Percentiles rank a stretch among this genome's conserved stretches.
These are phyloP conservation scores for Spodoptera litura DNA, from an alignment of 1,140 invertebrate genomes.

Conservation along the genomic window DNA sequence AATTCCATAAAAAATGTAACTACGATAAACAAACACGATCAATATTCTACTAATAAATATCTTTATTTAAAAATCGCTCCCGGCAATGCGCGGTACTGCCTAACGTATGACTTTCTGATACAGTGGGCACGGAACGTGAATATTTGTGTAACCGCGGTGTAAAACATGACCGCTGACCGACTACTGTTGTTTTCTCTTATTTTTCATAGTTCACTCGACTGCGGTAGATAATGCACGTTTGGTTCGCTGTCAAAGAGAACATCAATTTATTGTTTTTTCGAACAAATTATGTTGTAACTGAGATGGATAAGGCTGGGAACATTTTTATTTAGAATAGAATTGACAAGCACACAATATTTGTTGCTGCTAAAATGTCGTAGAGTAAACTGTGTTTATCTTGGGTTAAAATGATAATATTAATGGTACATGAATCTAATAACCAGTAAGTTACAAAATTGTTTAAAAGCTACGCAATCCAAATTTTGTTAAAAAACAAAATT, in stretches of 20 bases:
- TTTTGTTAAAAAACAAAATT: too few species aligned
- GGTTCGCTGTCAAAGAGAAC: constrained; percentile 19
- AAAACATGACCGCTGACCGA: constrained; percentile 51
- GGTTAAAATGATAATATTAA: too few species aligned
- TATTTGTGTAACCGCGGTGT: constrained; percentile 62
- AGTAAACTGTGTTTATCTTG: too few species aligned
- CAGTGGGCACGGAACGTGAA: constrained; percentile 64
- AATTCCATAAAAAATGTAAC: too few species aligned
- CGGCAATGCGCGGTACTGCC: constrained; percentile 36
- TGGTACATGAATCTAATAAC: too few species aligned
- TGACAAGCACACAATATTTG: too few species aligned
- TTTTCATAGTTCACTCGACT: constrained; percentile 35
- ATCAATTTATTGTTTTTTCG: constrained; percentile 37
- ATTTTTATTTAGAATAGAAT: too few species aligned
- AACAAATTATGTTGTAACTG: background rate
- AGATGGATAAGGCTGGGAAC: background rate
- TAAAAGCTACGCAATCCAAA: too few species aligned
- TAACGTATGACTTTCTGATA: constrained; percentile 72
- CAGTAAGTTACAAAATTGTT: too few species aligned
- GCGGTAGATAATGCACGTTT: constrained; percentile 21
- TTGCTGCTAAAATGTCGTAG: too few species aligned
- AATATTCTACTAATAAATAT: background rate
- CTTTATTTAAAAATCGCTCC: constrained; percentile 13
- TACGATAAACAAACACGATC: too few species aligned
- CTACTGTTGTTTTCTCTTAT: constrained; percentile 24